phyloP scores from a whole-genome alignment of 2,113 vertebrate genomes.

The Dicentrarchus labrax region DNA sequence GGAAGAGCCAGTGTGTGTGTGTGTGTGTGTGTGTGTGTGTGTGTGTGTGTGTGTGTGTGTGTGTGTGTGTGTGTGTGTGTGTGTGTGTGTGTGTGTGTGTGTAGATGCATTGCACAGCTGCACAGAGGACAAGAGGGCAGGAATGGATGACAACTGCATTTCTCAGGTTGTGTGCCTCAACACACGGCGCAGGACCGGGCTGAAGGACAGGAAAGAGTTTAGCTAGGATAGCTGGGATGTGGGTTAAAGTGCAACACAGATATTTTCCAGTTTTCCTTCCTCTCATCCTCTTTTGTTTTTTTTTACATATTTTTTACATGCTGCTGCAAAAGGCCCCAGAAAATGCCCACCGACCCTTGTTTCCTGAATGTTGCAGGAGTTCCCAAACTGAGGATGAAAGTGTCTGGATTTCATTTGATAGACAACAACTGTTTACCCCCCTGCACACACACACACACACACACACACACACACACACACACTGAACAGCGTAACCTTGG shows the following conservation, averaged over 20 bases:
- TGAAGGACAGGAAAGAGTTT: constrained; percentile 21
- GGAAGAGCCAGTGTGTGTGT: constrained; percentile 60
- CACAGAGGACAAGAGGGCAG: constrained; percentile 73
- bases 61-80: background rate
- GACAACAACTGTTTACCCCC: background rate
- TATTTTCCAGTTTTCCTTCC: background rate
- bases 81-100: constrained; percentile 30
- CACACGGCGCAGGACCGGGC: constrained; percentile 5
- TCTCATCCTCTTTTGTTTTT: background rate
- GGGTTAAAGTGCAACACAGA: constrained; percentile 47
- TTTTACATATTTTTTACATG: background rate
- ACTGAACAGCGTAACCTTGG: constrained; percentile 44
- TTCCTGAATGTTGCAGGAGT: background rate
- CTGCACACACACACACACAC: constrained; percentile 3
- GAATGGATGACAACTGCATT: constrained; percentile 92
- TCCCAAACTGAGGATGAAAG: background rate
- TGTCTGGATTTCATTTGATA: constrained; percentile 9
- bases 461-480: constrained; percentile 8
- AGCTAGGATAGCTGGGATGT: constrained; percentile 20
- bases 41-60: constrained; percentile 52
- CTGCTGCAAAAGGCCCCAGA: background rate
- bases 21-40: constrained; percentile 28
- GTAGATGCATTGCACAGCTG: constrained; percentile 76
- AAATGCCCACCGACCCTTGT: background rate
- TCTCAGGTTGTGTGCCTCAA: constrained; percentile 77